Conservation (phyloP, 2,113 vertebrate genomes). For the Charadrius vociferus region DNA sequence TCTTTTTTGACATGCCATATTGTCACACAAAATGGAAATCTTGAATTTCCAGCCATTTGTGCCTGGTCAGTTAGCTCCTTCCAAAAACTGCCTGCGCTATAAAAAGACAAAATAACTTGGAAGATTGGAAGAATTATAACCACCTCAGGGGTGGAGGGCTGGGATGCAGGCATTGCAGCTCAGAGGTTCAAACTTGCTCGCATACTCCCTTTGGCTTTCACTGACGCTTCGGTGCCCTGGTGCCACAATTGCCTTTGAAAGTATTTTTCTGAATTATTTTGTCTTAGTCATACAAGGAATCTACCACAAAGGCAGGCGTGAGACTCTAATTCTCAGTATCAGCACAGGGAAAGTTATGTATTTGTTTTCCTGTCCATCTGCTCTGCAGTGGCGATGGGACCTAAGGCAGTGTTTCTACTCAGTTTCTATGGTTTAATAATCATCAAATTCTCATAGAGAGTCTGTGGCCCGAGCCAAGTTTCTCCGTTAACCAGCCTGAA, state of each 20-base stretch:
- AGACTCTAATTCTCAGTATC: not conserved
- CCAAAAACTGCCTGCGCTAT: not conserved
- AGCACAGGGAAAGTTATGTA: not conserved
- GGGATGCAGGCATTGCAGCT: not conserved
- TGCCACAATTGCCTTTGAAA: not conserved
- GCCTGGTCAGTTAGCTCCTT: not conserved
- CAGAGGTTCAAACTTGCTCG: not conserved
- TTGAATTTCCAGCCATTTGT: conserved; percentile 15
- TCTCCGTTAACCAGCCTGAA: not conserved
- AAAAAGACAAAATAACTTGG: conserved; percentile 20
- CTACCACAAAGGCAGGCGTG: not conserved
- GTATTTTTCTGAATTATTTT: not conserved
- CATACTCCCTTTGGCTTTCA: not conserved
- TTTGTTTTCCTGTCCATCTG: not conserved
- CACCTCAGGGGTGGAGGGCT: not conserved
- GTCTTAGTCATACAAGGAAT: not conserved
- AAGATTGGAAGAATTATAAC: conserved; percentile 6
- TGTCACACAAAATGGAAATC: conserved; percentile 34
- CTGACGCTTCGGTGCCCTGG: not conserved
- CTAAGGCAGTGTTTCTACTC: not conserved
- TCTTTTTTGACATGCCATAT: not conserved
- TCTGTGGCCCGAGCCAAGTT: not conserved
- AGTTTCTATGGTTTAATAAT: conserved; percentile 24
- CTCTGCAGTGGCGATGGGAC: not conserved
- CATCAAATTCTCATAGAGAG: not conserved